A percentile compares a stretch with the other conserved stretches of the same genome.
Evolutionary conservation across 2,888 invertebrate genomes (phyloP).

Genomic region (Rotaria magnacalcarata): DNA sequence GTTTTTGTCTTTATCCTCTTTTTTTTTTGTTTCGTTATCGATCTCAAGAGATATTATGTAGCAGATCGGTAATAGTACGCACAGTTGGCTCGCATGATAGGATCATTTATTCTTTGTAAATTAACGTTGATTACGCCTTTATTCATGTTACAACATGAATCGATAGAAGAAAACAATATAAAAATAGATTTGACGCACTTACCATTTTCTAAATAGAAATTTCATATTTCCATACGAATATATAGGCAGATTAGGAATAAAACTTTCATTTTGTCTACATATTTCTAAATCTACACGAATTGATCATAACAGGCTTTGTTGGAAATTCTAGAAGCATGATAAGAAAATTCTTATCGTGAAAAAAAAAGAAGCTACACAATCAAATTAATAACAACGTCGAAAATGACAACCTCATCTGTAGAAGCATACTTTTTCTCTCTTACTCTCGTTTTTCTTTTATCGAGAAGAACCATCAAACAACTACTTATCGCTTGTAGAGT

Average conservation of each 20-base stretch:
- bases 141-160: no score
- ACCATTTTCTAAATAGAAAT: no score
- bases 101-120: neutral
- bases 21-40: neutral
- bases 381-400: neutral
- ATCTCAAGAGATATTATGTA: neutral
- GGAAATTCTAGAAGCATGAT: neutral
- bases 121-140: no score
- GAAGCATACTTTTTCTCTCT: neutral
- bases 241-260: no score
- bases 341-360: neutral
- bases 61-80: neutral
- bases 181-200: no score
- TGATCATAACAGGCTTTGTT: neutral
- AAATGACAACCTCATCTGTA: neutral
- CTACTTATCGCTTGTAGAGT: neutral
- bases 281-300: neutral
- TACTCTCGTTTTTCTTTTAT: neutral
- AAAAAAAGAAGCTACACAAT: neutral
- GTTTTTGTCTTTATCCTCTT: no score
- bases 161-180: no score
- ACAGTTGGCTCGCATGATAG: neutral
- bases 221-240: no score
- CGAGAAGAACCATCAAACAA: neutral
- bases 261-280: no score